Evolutionary conservation across 2,888 invertebrate genomes (phyloP).

Genomic region (Clostera curtula): DNA sequence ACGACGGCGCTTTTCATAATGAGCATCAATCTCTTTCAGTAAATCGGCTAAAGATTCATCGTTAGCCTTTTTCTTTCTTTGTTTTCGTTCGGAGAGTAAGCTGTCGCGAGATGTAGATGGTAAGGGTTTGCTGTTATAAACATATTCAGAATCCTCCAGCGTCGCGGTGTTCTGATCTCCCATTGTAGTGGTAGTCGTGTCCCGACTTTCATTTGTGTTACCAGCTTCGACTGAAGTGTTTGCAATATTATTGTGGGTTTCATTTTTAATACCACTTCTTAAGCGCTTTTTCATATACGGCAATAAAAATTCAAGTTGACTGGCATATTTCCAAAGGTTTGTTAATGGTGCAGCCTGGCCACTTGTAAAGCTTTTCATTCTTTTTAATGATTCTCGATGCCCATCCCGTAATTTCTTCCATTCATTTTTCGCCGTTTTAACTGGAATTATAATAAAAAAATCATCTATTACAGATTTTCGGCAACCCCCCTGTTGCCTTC

Average conservation of each 20-base stretch:
- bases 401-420: conserved; percentile 10
- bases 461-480: conserved; percentile 2
- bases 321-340: conserved; percentile 1
- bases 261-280: conserved; percentile 2
- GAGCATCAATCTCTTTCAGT: conserved; percentile 7
- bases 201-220: conserved; percentile 6
- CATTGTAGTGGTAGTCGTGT: conserved; percentile 3
- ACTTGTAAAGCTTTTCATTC: conserved; percentile 1
- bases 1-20: conserved; percentile 6
- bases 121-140: conserved; percentile 6
- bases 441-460: conserved; percentile 6
- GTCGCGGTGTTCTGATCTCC: background rate
- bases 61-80: conserved; percentile 3
- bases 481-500: conserved; percentile 6
- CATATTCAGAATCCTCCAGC: conserved; percentile 4
- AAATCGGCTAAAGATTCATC: conserved; percentile 5
- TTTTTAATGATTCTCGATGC: conserved; percentile 6
- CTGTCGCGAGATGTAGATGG: conserved; percentile 5
- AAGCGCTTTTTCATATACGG: conserved; percentile 4
- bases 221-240: conserved; percentile 6
- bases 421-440: conserved; percentile 10
- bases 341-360: conserved; percentile 1
- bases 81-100: conserved; percentile 4
- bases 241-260: conserved; percentile 7
- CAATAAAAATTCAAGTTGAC: conserved; percentile 2